phyloP scores from a whole-genome alignment of 2,888 invertebrate species.

The Amaurobius ferox region DNA sequence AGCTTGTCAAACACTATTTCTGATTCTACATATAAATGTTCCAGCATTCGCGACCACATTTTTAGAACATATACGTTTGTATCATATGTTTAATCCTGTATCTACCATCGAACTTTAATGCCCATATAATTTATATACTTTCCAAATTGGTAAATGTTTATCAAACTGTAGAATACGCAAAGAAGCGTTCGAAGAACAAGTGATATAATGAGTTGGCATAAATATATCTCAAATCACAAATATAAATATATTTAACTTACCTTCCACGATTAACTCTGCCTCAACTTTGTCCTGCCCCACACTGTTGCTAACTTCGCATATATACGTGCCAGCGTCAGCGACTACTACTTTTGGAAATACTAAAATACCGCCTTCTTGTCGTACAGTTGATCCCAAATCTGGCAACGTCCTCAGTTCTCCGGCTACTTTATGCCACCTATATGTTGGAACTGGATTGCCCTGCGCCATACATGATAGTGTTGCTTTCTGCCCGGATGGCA shows the following conservation, averaged over 20 bases:
- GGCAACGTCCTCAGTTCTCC: constrained; percentile 74
- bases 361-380: constrained; percentile 77
- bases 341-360: constrained; percentile 75
- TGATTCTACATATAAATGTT: too few relatives aligned
- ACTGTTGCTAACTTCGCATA: constrained; percentile 77
- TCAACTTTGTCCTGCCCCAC: constrained; percentile 76
- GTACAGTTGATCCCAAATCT: constrained; percentile 74
- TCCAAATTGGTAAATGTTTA: too few relatives aligned
- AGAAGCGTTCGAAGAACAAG: too few relatives aligned
- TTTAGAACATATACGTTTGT: too few relatives aligned
- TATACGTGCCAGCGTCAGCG: constrained; percentile 77
- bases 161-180: too few relatives aligned
- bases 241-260: constrained; percentile 75
- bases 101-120: too few relatives aligned
- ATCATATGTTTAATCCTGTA: too few relatives aligned
- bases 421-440: constrained; percentile 80
- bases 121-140: too few relatives aligned
- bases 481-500: constrained; percentile 78
- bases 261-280: constrained; percentile 76
- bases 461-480: constrained; percentile 84
- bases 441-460: constrained; percentile 85
- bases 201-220: too few relatives aligned
- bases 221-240: too few relatives aligned
- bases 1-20: too few relatives aligned
- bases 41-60: too few relatives aligned